Percentiles rank a stretch among this genome's conserved stretches.
Evolutionary conservation across 30 jellyfish, hydroid and myxozoan genomes (phyloP).

Genomic region (Morbakka virulenta): DNA sequence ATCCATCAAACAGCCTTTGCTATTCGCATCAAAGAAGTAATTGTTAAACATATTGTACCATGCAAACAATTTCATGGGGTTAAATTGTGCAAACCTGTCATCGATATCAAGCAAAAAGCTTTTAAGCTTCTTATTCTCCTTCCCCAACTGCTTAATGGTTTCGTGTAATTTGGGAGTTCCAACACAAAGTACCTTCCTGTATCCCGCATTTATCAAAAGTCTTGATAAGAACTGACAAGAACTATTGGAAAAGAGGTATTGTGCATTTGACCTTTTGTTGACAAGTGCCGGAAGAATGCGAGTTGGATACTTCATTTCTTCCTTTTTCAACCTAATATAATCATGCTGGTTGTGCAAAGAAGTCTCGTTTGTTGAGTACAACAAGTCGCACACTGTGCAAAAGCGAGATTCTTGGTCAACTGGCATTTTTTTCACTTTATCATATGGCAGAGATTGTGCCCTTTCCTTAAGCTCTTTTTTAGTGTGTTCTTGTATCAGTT

Average conservation of each 20-base stretch:
- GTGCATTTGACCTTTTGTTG: slow-evolving; percentile 88
- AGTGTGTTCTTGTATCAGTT: slow-evolving; percentile 24
- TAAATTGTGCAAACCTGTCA: slow-evolving; percentile 77
- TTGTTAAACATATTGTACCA: slow-evolving; percentile 91
- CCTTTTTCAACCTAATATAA: slow-evolving; percentile 2
- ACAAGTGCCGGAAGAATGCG: slow-evolving; percentile 59
- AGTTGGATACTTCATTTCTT: slow-evolving; percentile 61
- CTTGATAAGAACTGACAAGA: slow-evolving; percentile 39
- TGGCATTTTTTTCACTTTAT: not conserved
- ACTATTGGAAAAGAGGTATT: slow-evolving; percentile 66
- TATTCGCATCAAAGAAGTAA: slow-evolving; percentile 69
- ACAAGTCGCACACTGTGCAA: slow-evolving; percentile 54
- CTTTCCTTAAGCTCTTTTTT: slow-evolving; percentile 16
- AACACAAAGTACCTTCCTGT: slow-evolving; percentile 64
- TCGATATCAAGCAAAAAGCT: slow-evolving; percentile 82
- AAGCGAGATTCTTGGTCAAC: not conserved
- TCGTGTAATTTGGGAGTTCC: slow-evolving; percentile 93
- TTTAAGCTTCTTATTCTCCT: slow-evolving; percentile 3
- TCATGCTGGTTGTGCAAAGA: slow-evolving; percentile 39
- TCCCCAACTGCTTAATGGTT: slow-evolving; percentile 8
- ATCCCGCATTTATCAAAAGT: slow-evolving; percentile 32
- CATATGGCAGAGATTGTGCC: slow-evolving; percentile 3
- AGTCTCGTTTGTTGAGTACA: not conserved
- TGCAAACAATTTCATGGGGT: slow-evolving; percentile 27
- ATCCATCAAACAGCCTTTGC: not conserved